These are phyloP conservation scores for Catharus ustulatus DNA, from an alignment of 2,797 vertebrate genomes.

Conservation along the genomic window DNA sequence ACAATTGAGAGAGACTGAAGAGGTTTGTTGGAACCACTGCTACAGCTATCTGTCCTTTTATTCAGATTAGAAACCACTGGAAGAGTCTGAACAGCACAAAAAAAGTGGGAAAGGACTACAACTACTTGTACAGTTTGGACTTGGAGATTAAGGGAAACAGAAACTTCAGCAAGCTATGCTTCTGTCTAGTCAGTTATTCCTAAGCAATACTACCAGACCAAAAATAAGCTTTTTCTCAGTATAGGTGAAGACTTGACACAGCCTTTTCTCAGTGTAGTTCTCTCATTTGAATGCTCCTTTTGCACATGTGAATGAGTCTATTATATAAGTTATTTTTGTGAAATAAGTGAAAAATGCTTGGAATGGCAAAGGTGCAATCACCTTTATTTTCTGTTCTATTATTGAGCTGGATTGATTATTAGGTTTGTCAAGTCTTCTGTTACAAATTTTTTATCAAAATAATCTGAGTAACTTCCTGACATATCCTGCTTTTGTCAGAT, in stretches of 20 bases:
- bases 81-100: not conserved
- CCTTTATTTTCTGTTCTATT: not conserved
- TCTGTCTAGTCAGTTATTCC: not conserved
- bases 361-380: not conserved
- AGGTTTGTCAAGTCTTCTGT: not conserved
- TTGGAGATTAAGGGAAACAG: not conserved
- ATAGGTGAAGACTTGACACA: not conserved
- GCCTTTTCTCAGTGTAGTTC: not conserved
- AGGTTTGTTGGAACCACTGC: not conserved
- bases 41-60: not conserved
- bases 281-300: not conserved
- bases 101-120: not conserved
- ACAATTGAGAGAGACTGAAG: not conserved
- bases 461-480: not conserved
- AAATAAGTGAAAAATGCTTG: not conserved
- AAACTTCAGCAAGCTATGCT: not conserved
- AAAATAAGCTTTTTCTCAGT: not conserved
- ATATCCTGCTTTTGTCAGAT: not conserved
- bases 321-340: not conserved
- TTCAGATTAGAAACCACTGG: not conserved
- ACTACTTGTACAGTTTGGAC: not conserved
- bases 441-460: not conserved
- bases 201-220: rapidly evolving
- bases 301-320: not conserved
- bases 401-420: not conserved